Conservation (phyloP, 2,113 vertebrate genomes). For the Scopus umbretta region DNA sequence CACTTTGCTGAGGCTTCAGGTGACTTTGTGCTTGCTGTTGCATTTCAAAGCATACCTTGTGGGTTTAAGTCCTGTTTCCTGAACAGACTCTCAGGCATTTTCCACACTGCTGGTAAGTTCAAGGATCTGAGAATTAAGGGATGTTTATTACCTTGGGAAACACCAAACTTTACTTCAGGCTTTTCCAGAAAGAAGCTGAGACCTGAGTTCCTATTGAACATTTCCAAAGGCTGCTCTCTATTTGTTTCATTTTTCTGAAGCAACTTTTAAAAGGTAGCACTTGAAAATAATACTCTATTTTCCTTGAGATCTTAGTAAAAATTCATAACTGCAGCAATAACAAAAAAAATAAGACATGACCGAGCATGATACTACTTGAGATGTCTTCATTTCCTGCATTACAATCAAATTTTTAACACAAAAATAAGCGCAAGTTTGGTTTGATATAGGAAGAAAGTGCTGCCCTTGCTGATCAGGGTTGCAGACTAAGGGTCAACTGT, state of each 20-base stretch:
- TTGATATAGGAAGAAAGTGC: neutral
- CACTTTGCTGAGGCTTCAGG: conserved; percentile 21
- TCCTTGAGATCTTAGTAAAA: neutral
- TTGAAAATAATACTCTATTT: neutral
- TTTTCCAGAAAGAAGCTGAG: neutral
- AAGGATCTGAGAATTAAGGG: neutral
- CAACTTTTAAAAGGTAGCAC: neutral
- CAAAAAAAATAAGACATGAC: neutral
- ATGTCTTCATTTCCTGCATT: neutral
- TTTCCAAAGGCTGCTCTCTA: neutral
- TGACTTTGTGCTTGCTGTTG: conserved; percentile 47
- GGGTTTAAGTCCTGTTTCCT: neutral
- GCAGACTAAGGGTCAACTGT: neutral
- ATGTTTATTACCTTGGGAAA: neutral
- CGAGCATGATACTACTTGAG: neutral
- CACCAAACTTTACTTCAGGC: neutral
- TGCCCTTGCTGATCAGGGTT: neutral
- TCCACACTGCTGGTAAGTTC: neutral
- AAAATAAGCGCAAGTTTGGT: neutral
- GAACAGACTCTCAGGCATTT: neutral
- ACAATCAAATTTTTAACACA: neutral
- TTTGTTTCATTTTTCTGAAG: neutral
- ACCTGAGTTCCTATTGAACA: neutral
- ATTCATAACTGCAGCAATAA: neutral
- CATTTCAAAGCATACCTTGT: conserved; percentile 17